Evolutionary conservation across 2,888 invertebrate genomes (phyloP), one percentile per base, ranked within the genome.

Genomic region (Catocala nupta): DNA sequence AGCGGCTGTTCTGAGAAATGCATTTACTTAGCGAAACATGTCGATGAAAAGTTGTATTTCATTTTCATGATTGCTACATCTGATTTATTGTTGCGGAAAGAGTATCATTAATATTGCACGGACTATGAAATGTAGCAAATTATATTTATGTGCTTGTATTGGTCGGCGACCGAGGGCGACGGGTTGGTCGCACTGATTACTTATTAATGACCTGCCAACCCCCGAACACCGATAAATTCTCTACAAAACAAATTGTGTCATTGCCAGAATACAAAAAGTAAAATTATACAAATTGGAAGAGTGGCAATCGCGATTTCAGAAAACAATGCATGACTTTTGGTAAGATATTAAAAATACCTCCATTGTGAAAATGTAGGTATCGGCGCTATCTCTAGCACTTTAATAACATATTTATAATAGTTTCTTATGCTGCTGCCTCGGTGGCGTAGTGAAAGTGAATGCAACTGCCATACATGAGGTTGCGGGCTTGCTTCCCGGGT

Each of bases 201-300:
- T 88, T 91, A 91, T 91, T 92, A 88, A 92, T 90, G 91, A 86
- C 86, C 75, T 68, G 68, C 70, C 81, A 77, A 77, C 73, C 77
- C 77, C 78, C 72, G 77, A 77, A 76, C 81, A 75, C 73, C 84
- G 83, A 88, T 89, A 89, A 85, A 88, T 89, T 86, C 80, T 82
- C 78, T 82, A 78, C 66, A 65, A 73, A 77, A 77, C 75, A 81
- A 87, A 87, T 86, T 85, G 77, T 84, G 78, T 78, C 83, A 81
- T 81, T 81, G 75, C 57, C 59, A 65, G 75, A 80, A 80, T 80
- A 78, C 81, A 78, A 78, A 71, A 71, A 73, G 71, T 68, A 68
- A 72, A 73, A 68, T 67, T 63, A 67, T 65, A 65, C 50, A 25
- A 25, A 0, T 25, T 25, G 25, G 1, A 25, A 25, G 25, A 25